phyloP scores from a whole-genome alignment of 2,888 invertebrate species.

The Drosophila setosimentum region DNA sequence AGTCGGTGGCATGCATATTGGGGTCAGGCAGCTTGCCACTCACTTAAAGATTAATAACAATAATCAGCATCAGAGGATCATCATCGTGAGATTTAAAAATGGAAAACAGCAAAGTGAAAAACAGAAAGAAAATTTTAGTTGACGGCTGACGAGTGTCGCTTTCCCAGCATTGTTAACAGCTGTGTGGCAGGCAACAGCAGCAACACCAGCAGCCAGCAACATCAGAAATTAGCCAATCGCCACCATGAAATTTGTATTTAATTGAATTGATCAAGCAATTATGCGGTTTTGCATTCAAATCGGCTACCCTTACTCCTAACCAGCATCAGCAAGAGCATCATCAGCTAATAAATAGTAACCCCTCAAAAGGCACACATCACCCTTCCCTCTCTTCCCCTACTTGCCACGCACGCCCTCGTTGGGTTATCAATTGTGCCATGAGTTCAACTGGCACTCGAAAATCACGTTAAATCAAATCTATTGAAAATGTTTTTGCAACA shows the following conservation, averaged over 20 bases:
- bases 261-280: constrained; percentile 60
- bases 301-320: constrained; percentile 17
- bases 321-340: constrained; percentile 32
- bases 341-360: constrained; percentile 44
- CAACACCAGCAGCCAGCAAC: constrained; percentile 7
- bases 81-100: constrained; percentile 17
- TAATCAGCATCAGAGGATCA: constrained; percentile 38
- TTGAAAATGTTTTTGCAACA: constrained; percentile 46
- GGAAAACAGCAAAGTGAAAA: constrained; percentile 10
- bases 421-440: not conserved
- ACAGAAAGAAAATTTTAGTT: constrained; percentile 23
- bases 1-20: constrained; percentile 38
- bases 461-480: constrained; percentile 64
- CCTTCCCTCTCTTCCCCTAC: too few relatives aligned
- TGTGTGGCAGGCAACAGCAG: constrained; percentile 11
- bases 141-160: constrained; percentile 33
- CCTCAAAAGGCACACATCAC: not conserved
- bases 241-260: constrained; percentile 48
- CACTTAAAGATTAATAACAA: constrained; percentile 61
- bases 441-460: constrained; percentile 40
- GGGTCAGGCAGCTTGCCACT: constrained; percentile 55
- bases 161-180: constrained; percentile 55
- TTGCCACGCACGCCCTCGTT: not conserved
- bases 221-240: constrained; percentile 43
- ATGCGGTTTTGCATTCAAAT: constrained; percentile 44